Base-by-base conservation (phyloP, 2,888 invertebrate species). In the Baronia brevicornis region DNA sequence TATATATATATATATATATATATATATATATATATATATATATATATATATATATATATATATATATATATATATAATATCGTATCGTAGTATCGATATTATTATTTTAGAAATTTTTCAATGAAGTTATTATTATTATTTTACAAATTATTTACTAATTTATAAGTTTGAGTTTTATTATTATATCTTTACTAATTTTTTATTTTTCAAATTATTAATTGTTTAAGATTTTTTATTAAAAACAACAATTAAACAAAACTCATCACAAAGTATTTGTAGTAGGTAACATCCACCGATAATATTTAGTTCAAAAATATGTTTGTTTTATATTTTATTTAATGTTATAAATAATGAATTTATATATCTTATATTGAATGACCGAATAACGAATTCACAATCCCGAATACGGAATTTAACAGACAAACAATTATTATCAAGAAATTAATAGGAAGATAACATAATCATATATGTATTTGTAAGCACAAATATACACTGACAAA, bases 241-340 rank as follows among this genome's bases (percentile, higher is more conserved):
- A n/a, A n/a, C n/a, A n/a, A n/a, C n/a, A n/a, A n/a, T n/a, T n/a
- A n/a, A n/a, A n/a, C n/a, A 15, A 35, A 28, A 10, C 23, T 11
- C 25, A 29, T 25, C 9, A 21, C 23, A 25, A 29, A 28, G 12
- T 8, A 28, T 33, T 37, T 25, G 21, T 18, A 18, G 23, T 26
- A 30, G 7, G n/a, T 13, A 30, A 38, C 20, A 9, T 38, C 31
- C 34, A 31, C 33, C 38, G 30, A 35, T 10, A 35, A 28, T 31
- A 28, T 31, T 31, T 33, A 31, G 27, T 27, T 27, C n/a, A 18
- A 21, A 28, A 24, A 29, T 22, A 22, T 25, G 30, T 23, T 36
- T 30, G 12, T 29, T 15, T 36, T 30, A 18, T 34, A 21, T 35
- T 18, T 20, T 35, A 18, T 23, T 34, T n/a, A 21, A 19, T 35